Conservation (phyloP, 2,797 vertebrate species). For the Pyrocephalus nanus region DNA sequence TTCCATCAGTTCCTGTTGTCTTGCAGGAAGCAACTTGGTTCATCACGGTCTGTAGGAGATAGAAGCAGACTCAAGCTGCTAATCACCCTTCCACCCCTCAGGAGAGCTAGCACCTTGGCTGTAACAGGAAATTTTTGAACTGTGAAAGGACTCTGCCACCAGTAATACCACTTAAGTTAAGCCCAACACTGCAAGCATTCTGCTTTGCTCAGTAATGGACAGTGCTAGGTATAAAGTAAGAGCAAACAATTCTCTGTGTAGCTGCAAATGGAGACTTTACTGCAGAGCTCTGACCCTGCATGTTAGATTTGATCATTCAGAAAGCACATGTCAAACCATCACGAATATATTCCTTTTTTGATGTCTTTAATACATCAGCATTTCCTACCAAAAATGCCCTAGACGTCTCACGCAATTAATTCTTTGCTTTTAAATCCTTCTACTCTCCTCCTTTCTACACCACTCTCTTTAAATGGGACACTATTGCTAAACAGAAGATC, state of each 20-base stretch:
- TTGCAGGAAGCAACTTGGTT: not conserved
- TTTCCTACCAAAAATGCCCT: not conserved
- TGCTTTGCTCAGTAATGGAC: not conserved
- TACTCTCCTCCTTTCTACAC: not conserved
- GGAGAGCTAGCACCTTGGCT: not conserved
- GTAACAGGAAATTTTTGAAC: not conserved
- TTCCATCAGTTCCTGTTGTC: not conserved
- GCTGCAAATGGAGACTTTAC: not conserved
- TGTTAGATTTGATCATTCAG: not conserved
- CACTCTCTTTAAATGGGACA: not conserved
- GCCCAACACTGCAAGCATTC: not conserved
- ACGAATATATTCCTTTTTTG: not conserved
- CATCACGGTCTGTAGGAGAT: not conserved
- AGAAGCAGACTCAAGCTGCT: not conserved
- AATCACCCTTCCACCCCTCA: not conserved
- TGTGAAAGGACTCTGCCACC: not conserved
- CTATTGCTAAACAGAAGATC: not conserved
- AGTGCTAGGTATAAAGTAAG: not conserved
- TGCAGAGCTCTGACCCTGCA: not conserved
- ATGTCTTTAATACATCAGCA: not conserved
- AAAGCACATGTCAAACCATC: fast-evolving
- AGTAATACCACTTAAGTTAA: not conserved
- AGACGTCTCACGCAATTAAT: not conserved
- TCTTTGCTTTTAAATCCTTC: not conserved
- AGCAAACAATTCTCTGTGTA: not conserved